These are phyloP conservation scores for Serranus cabrilla DNA, from an alignment of 2,797 vertebrate genomes.

Conservation along the genomic window DNA sequence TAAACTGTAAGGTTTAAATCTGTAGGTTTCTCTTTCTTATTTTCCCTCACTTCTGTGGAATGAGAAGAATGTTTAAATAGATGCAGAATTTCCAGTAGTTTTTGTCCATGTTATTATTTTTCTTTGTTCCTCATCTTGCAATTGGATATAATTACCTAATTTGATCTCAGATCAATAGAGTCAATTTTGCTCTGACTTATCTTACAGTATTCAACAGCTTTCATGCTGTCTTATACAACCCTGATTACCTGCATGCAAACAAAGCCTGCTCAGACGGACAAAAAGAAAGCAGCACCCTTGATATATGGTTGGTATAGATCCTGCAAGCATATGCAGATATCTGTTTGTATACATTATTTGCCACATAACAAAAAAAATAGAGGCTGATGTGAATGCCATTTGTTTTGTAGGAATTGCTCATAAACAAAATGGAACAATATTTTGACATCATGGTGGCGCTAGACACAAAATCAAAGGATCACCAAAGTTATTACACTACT, in stretches of 20 bases:
- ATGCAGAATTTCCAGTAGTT: background rate
- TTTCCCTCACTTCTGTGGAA: background rate
- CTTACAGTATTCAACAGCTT: background rate
- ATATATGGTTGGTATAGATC: no score
- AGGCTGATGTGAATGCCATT: background rate
- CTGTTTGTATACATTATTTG: background rate
- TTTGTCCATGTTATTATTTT: background rate
- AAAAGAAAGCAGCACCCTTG: no score
- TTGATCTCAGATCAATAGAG: background rate
- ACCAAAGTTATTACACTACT: background rate
- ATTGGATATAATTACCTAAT: background rate
- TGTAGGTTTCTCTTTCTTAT: background rate
- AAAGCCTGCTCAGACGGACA: no score
- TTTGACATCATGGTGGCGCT: background rate
- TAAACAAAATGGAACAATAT: background rate
- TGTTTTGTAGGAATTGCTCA: background rate
- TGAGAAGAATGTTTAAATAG: background rate
- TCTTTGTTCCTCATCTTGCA: background rate
- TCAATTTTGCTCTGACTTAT: background rate
- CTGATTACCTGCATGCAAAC: no score
- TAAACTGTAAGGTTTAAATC: background rate
- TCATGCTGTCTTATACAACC: background rate
- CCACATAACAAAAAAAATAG: background rate
- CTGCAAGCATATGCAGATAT: no score
- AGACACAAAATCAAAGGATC: background rate